These are phyloP conservation scores for Dolichallabes microphthalmus DNA, from an alignment of 2,113 vertebrate species.

Conservation along the genomic window DNA sequence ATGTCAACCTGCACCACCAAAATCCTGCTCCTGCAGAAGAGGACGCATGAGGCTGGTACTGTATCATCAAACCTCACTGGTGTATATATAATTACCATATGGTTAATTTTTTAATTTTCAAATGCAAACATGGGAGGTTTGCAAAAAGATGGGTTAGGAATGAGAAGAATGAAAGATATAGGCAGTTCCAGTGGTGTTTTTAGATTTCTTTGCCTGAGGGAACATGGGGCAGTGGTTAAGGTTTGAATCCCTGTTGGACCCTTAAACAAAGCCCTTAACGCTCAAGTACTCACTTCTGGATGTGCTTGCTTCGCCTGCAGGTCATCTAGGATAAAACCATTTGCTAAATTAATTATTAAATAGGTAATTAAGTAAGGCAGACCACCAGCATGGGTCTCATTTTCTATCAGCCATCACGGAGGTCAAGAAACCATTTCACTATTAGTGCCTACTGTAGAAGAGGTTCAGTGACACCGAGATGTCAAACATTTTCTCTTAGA, in stretches of 20 bases:
- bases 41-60: conserved; percentile 12
- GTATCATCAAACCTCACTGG: conserved; percentile 30
- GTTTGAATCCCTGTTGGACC: background rate
- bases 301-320: background rate
- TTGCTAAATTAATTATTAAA: background rate
- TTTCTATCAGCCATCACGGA: background rate
- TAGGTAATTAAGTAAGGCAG: background rate
- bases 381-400: background rate
- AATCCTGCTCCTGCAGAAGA: background rate
- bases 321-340: background rate
- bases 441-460: background rate
- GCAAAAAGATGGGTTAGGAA: background rate
- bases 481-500: background rate
- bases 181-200: background rate
- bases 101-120: conserved; percentile 35
- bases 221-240: too few relatives aligned
- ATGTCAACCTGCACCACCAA: background rate
- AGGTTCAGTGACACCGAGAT: background rate
- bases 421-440: background rate
- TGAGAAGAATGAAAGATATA: conserved; percentile 5
- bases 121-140: conserved; percentile 36
- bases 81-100: conserved; percentile 32
- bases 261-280: background rate
- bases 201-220: background rate
- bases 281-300: background rate